These are phyloP conservation scores for Bradypus variegatus DNA, from an alignment of 2,797 vertebrate genomes.

Conservation along the genomic window DNA sequence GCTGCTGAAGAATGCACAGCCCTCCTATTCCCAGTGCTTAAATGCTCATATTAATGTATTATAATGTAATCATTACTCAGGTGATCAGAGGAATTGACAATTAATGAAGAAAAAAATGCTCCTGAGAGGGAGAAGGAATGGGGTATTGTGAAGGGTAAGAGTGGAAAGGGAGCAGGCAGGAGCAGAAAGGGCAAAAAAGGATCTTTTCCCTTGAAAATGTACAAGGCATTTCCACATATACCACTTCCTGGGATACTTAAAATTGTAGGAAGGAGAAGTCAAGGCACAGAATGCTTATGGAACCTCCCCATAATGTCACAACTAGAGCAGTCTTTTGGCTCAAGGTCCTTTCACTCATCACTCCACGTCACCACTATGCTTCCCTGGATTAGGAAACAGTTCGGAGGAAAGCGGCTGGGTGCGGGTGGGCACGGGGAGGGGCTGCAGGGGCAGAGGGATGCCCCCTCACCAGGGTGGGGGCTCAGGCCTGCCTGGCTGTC, in stretches of 20 bases:
- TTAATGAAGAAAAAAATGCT: neutral
- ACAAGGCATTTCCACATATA: neutral
- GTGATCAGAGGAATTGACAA: neutral
- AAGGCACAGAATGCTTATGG: neutral
- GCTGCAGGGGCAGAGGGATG: too few species aligned
- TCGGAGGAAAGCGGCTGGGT: neutral
- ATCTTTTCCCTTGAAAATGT: neutral
- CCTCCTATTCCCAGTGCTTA: neutral
- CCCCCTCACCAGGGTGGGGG: neutral
- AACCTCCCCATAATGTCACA: too few species aligned
- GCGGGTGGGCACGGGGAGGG: neutral
- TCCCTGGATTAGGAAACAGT: neutral
- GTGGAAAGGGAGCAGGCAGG: neutral
- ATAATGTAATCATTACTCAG: neutral
- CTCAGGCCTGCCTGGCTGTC: neutral
- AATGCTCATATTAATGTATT: neutral
- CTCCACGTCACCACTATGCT: accelerated
- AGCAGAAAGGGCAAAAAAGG: neutral
- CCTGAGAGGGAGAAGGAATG: too few species aligned
- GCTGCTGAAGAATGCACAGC: neutral
- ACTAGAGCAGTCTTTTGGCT: neutral
- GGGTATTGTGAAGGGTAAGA: neutral
- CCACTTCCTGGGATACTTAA: neutral
- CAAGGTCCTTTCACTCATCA: neutral
- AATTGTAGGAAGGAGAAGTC: neutral